Evolutionary conservation across 2,888 invertebrate species (phyloP), one percentile per base, ranked within the genome.

Genomic region (Epistrophe eligans): DNA sequence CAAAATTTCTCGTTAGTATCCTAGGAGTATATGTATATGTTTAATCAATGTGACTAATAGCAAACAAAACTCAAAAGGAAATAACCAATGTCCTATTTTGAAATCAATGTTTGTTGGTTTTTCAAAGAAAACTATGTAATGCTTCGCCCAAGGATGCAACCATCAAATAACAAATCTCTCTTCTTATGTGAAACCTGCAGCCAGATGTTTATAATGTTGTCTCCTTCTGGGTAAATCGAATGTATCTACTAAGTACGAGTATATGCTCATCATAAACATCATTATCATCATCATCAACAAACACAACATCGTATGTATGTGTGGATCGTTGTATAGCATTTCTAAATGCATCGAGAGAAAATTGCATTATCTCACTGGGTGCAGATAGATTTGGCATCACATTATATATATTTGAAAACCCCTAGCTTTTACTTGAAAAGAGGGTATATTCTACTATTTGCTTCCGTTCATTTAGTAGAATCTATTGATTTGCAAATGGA

Each of bases 51-150:
- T 24, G 40, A 58, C 58, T 24, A 24, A 40, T 24, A 24, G 24
- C 15, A 40, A 43, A 62, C 24, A 0, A 24, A 62, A 62, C n/a
- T 17, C 9, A 62, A 35, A 43, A 4, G 8, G 2, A 43, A 62
- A 43, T 43, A 62, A 43, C 24, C 62, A 62, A 43, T 62, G 62
- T 62, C 62, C 62, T 62, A 24, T 62, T 62, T 62, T 62, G 19
- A 66, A 50, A 50, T 50, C 48, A 28, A 50, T 67, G 19, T 35
- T 48, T 19, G 17, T 67, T 35, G 50, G 19, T 50, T 67, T 67
- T 67, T 8, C 19, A 38, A 13, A 35, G 11, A 32, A 66, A 66
- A 48, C 17, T 35, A 17, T 6, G 2, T 0, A 32, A 10, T 24
- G 19, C 57, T 10, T 24, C 5, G 32, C 48, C 58, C 60, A 40